Evolutionary conservation across 2,888 invertebrate species (phyloP).

Genomic region (Clusia tigrina): DNA sequence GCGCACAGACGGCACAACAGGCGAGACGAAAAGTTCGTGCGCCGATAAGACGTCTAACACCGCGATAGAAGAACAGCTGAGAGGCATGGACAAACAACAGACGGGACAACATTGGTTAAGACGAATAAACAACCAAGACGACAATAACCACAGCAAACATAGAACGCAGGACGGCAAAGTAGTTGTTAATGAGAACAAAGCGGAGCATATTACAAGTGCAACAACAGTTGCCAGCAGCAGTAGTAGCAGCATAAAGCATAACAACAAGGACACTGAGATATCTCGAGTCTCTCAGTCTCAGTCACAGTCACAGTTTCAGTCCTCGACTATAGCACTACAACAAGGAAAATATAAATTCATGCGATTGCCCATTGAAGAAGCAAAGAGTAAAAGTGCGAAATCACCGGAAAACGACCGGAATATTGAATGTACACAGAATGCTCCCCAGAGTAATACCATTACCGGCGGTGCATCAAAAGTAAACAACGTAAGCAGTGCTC

Average conservation of each 20-base stretch:
- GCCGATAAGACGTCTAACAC: constrained; percentile 55
- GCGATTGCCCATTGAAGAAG: constrained; percentile 19
- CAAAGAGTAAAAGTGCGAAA: background rate
- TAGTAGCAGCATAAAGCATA: constrained; percentile 22
- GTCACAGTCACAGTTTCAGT: constrained; percentile 4
- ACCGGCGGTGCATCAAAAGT: background rate
- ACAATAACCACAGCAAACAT: constrained; percentile 22
- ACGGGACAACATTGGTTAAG: constrained; percentile 27
- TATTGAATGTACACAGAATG: background rate
- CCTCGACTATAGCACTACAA: constrained; percentile 15
- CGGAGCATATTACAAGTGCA: background rate
- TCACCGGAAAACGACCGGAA: background rate
- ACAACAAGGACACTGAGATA: constrained; percentile 7
- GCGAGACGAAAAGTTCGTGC: constrained; percentile 59
- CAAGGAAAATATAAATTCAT: constrained; percentile 12
- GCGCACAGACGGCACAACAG: constrained; percentile 46
- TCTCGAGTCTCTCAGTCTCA: background rate
- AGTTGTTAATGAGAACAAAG: background rate
- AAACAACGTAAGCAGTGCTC: background rate
- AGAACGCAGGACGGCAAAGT: constrained; percentile 16
- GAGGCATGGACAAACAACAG: constrained; percentile 40
- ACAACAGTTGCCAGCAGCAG: background rate
- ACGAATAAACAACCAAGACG: constrained; percentile 22
- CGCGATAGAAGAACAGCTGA: constrained; percentile 57
- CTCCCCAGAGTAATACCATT: background rate